Percentiles rank a stretch among this genome's conserved stretches.
Evolutionary conservation across 2,888 invertebrate species (phyloP).

Genomic region (Arctia plantaginis): DNA sequence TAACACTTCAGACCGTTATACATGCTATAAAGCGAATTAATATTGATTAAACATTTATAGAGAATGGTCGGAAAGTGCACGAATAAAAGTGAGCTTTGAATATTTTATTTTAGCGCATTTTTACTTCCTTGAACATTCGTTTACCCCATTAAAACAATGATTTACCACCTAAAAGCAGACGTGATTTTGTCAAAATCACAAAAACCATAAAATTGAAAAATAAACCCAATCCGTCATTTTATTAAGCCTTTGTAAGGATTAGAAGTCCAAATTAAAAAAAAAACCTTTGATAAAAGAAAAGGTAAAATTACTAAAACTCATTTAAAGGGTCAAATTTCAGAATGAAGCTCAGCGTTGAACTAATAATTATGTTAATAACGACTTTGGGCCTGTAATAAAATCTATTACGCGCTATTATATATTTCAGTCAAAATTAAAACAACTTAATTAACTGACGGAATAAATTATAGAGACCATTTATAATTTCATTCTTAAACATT

Average conservation of each 20-base stretch:
- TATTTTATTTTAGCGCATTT: not conserved
- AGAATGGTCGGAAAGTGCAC: not conserved
- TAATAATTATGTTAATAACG: slow-evolving; percentile 42
- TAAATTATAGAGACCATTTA: slow-evolving; percentile 34
- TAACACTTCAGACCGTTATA: slow-evolving; percentile 25
- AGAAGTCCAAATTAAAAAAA: slow-evolving; percentile 40
- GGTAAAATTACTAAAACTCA: slow-evolving; percentile 43
- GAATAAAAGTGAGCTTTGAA: slow-evolving; percentile 12
- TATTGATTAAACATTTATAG: slow-evolving; percentile 16
- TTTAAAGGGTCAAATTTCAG: slow-evolving; percentile 46
- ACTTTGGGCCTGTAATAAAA: slow-evolving; percentile 32
- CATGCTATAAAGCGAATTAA: slow-evolving; percentile 10
- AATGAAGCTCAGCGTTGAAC: slow-evolving; percentile 17
- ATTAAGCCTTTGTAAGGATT: slow-evolving; percentile 36
- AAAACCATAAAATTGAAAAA: slow-evolving; percentile 35
- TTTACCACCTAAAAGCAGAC: slow-evolving; percentile 38
- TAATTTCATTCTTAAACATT: slow-evolving; percentile 29
- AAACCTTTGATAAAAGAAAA: slow-evolving; percentile 33
- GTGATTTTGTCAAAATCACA: slow-evolving; percentile 34
- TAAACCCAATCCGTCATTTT: slow-evolving; percentile 45
- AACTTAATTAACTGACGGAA: slow-evolving; percentile 37
- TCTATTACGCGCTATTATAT: slow-evolving; percentile 28
- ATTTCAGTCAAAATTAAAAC: slow-evolving; percentile 35
- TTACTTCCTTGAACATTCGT: slow-evolving; percentile 21
- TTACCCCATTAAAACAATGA: slow-evolving; percentile 32